These are phyloP conservation scores for Gadus chalcogrammus DNA, from an alignment of 2,113 vertebrate species.

Conservation along the genomic window DNA sequence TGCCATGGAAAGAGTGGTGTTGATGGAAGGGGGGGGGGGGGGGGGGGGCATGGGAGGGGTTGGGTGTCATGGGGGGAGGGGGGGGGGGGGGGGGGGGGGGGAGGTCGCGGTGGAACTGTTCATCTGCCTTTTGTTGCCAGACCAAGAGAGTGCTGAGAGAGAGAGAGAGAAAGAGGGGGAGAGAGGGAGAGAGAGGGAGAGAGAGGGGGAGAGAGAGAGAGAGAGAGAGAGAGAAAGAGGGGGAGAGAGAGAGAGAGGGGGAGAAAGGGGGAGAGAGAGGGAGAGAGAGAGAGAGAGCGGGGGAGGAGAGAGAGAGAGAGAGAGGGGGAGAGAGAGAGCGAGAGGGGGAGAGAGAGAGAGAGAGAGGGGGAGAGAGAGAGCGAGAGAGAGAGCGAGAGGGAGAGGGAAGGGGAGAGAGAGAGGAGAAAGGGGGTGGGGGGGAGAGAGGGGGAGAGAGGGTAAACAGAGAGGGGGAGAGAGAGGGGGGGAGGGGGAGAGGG, in stretches of 20 bases:
- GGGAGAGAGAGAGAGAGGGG: too few species aligned
- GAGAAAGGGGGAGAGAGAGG: too few species aligned
- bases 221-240: too few species aligned
- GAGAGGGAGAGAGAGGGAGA: background rate
- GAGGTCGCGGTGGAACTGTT: slow-evolving; percentile 29
- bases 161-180: slow-evolving; percentile 30
- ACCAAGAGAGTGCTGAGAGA: background rate
- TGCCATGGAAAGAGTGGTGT: slow-evolving; percentile 9
- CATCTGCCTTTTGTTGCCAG: slow-evolving; percentile 59
- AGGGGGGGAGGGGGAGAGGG: slow-evolving; percentile 16
- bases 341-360: too few species aligned
- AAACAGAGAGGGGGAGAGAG: slow-evolving; percentile 19
- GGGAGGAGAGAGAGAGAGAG: too few species aligned
- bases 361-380: background rate
- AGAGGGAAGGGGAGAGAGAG: background rate
- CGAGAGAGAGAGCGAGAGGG: slow-evolving; percentile 24
- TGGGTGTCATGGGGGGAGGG: too few species aligned
- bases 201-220: too few species aligned
- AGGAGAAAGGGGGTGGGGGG: slow-evolving; percentile 13
- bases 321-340: too few species aligned
- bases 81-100: too few species aligned
- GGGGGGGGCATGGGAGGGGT: too few species aligned
- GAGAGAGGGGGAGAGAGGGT: background rate
- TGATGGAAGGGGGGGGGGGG: slow-evolving; percentile 21
- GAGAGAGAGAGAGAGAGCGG: too few species aligned